Conservation (phyloP, 2,888 invertebrate species). For the Patella depressa region DNA sequence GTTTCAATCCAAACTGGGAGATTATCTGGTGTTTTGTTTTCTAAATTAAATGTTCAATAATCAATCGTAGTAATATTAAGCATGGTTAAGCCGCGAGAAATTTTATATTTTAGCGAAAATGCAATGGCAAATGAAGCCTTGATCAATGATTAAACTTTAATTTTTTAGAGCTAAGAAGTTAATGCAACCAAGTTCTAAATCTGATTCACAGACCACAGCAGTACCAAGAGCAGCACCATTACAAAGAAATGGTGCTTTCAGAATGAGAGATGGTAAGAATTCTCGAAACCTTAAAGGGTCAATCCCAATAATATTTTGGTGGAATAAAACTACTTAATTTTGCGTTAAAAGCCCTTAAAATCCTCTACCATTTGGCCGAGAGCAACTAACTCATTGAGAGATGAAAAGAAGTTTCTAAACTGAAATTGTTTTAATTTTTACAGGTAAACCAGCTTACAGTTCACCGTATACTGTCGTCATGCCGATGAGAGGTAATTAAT, state of each 20-base stretch:
- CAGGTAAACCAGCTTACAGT: too few species aligned
- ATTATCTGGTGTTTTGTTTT: too few species aligned
- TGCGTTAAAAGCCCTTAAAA: not conserved
- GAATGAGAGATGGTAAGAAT: not conserved
- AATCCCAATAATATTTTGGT: too few species aligned
- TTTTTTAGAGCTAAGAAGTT: not conserved
- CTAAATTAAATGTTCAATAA: too few species aligned
- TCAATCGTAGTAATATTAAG: not conserved
- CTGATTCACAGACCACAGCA: not conserved
- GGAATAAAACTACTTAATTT: too few species aligned
- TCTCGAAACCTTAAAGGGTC: not conserved
- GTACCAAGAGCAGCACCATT: not conserved
- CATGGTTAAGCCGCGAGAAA: not conserved
- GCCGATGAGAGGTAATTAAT: too few species aligned
- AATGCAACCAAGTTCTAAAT: not conserved
- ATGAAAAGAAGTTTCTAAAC: not conserved
- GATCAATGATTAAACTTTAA: not conserved
- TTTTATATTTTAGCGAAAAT: not conserved
- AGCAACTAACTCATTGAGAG: not conserved
- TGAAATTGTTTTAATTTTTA: too few species aligned
- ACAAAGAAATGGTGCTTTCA: not conserved
- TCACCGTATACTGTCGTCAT: too few species aligned
- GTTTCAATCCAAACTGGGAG: too few species aligned
- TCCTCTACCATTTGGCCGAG: not conserved
- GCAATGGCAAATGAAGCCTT: not conserved